Percentiles rank a stretch among this genome's conserved stretches.
Conservation (phyloP, 2,797 vertebrate species). For the Halcyon smyrnensis region DNA sequence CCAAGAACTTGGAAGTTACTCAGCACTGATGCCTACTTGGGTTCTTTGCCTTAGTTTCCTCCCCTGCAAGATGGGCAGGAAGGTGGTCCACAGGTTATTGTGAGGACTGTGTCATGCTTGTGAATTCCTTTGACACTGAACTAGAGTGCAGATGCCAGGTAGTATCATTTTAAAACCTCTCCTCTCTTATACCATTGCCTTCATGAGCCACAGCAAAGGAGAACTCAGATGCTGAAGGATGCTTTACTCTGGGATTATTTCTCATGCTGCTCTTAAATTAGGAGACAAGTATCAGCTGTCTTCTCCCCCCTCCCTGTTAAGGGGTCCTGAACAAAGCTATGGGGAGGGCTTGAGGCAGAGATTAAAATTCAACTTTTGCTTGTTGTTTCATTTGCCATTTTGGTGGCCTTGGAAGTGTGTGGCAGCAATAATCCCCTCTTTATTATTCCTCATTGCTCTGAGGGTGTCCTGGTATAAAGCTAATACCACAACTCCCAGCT, state of each 20-base stretch:
- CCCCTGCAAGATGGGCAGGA: neutral
- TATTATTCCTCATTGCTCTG: conserved; percentile 29
- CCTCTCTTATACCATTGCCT: neutral
- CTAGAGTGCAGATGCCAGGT: neutral
- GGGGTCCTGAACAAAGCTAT: neutral
- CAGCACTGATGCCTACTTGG: neutral
- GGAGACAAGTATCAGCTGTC: neutral
- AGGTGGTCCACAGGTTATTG: neutral
- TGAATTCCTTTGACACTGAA: neutral
- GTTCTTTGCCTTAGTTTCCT: neutral
- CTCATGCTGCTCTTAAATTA: neutral
- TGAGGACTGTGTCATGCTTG: fast-evolving
- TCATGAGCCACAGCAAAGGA: neutral
- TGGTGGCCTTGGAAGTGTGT: conserved; percentile 25
- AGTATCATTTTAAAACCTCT: neutral
- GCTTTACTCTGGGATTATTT: neutral
- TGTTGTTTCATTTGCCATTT: neutral
- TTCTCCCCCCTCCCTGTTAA: neutral
- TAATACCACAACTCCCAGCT: conserved; percentile 50
- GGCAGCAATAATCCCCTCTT: conserved; percentile 38
- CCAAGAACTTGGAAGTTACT: neutral
- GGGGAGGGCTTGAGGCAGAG: neutral
- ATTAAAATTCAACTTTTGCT: neutral
- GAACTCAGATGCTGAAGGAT: neutral
- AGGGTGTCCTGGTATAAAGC: conserved; percentile 44